These are phyloP conservation scores for Steromphala cineraria DNA, from an alignment of 2,888 invertebrate genomes.

Conservation along the genomic window DNA sequence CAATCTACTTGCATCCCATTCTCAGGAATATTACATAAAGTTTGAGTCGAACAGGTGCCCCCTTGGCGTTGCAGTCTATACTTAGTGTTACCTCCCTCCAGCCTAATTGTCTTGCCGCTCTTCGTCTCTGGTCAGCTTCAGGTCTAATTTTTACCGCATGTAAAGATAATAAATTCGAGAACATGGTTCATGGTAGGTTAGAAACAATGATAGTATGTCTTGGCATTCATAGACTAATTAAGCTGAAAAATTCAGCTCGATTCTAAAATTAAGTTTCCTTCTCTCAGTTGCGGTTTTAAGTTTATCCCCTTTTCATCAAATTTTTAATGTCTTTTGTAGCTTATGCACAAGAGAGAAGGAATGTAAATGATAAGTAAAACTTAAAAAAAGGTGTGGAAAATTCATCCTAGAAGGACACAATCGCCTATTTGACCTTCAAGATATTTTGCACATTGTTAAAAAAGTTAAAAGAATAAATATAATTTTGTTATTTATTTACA, in stretches of 20 bases:
- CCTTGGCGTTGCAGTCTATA: background rate
- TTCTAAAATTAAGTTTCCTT: no score
- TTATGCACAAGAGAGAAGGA: no score
- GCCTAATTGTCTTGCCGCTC: conserved; percentile 8
- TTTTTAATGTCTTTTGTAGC: no score
- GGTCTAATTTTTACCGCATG: conserved; percentile 13
- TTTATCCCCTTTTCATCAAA: no score
- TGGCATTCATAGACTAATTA: no score
- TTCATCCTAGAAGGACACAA: conserved; percentile 11
- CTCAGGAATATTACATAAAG: no score
- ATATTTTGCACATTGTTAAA: background rate
- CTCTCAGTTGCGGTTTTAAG: no score
- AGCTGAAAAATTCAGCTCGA: no score
- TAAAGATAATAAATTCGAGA: conserved; percentile 20
- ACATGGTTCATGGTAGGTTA: conserved; percentile 17
- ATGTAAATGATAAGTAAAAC: no score
- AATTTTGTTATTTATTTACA: no score
- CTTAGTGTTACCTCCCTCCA: conserved; percentile 10
- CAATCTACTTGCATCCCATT: no score
- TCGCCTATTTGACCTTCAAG: background rate
- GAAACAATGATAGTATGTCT: background rate
- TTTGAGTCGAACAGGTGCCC: background rate
- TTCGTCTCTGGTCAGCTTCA: conserved; percentile 11
- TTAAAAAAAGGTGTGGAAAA: background rate
- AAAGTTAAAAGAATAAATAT: background rate